Evolutionary conservation across 1,140 invertebrate species (phyloP).

Genomic region (Aporrectodea caliginosa): DNA sequence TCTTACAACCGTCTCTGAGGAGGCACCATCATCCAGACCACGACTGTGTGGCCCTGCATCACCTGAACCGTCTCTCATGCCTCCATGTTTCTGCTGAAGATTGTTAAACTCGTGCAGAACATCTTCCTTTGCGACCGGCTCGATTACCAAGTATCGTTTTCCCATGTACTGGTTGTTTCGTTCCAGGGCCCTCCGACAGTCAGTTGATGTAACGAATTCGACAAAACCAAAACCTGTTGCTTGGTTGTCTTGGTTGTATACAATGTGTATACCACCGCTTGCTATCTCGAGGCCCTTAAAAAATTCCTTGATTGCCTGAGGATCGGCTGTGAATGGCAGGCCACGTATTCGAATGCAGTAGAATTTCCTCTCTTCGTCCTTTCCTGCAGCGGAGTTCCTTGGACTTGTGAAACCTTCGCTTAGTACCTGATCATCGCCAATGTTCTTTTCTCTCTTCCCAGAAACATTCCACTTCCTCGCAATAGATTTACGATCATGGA

Average conservation of each 20-base stretch:
- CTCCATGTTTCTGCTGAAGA: neutral
- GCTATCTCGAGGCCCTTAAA: constrained; percentile 71
- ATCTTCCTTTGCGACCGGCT: constrained; percentile 64
- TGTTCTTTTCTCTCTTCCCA: too few species aligned
- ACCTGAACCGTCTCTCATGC: neutral
- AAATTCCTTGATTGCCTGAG: constrained; percentile 74
- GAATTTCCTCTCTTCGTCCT: neutral
- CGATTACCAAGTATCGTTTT: constrained; percentile 61
- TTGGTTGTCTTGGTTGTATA: constrained; percentile 65
- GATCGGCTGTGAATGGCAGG: constrained; percentile 68
- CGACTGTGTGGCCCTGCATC: neutral
- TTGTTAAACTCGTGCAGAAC: constrained; percentile 31
- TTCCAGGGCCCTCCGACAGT: constrained; percentile 66
- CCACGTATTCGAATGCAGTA: constrained; percentile 68
- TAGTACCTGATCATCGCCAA: too few species aligned
- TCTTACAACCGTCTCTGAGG: neutral
- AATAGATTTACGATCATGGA: neutral
- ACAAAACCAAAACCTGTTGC: constrained; percentile 79
- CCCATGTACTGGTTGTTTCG: constrained; percentile 55
- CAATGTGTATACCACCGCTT: constrained; percentile 72
- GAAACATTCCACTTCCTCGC: neutral
- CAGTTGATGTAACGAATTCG: constrained; percentile 69
- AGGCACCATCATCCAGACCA: neutral
- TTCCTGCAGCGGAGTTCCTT: too few species aligned
- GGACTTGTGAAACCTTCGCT: too few species aligned